Evolutionary conservation across 2,113 vertebrate genomes (phyloP).

Genomic region (Narcine bancroftii): DNA sequence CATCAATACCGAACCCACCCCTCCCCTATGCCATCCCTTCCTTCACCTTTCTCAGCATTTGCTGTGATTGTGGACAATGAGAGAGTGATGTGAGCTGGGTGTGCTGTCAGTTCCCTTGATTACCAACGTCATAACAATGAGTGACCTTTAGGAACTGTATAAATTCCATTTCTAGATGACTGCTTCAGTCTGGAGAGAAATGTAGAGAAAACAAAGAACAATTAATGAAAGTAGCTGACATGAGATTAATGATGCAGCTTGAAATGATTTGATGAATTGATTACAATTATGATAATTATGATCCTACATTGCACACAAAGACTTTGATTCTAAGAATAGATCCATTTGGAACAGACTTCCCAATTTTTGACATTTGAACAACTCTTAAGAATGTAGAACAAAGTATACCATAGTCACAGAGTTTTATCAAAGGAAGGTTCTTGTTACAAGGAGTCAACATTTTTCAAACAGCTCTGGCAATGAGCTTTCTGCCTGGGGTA

Average conservation of each 20-base stretch:
- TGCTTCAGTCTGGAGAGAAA: background rate
- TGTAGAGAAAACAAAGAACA: background rate
- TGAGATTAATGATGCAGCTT: conserved; percentile 21
- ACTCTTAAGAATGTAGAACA: background rate
- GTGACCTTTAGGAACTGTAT: background rate
- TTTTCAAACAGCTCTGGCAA: background rate
- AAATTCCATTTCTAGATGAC: background rate
- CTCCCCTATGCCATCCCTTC: background rate
- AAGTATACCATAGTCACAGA: too few relatives aligned
- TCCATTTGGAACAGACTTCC: background rate
- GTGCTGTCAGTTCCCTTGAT: background rate
- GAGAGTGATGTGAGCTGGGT: background rate
- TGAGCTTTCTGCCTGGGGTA: too few relatives aligned
- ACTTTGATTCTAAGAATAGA: background rate
- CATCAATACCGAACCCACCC: too few relatives aligned
- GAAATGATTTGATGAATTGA: conserved; percentile 35
- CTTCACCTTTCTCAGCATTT: background rate
- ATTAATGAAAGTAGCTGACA: conserved; percentile 5
- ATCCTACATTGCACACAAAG: background rate
- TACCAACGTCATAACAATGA: background rate
- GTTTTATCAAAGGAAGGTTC: background rate
- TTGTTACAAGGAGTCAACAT: background rate
- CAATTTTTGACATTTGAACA: background rate
- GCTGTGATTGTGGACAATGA: too few relatives aligned
- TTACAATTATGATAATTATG: conserved; percentile 31